A percentile compares a stretch with the other conserved stretches of the same genome.
Conservation (phyloP, 2,797 vertebrate species). For the Pelodytes ibericus region DNA sequence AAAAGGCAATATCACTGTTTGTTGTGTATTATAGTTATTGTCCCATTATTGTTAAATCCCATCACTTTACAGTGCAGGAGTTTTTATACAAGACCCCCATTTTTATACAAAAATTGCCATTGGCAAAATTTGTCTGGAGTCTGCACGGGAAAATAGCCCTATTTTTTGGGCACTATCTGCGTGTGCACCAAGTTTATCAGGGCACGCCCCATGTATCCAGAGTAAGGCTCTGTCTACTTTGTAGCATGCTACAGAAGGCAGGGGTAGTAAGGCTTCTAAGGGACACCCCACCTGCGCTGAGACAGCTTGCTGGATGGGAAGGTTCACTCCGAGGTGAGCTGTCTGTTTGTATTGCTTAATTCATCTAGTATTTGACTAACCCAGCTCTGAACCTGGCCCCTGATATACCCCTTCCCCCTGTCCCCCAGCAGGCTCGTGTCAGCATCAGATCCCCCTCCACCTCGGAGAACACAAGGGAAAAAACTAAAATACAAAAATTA, state of each 20-base stretch:
- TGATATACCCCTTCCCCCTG: slow-evolving; percentile 80
- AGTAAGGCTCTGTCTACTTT: too few relatives aligned
- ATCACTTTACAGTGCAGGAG: too few relatives aligned
- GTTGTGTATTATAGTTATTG: too few relatives aligned
- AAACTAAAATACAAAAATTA: slow-evolving; percentile 45
- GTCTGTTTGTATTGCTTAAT: slow-evolving; percentile 85
- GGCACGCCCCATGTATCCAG: too few relatives aligned
- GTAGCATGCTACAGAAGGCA: slow-evolving; percentile 47
- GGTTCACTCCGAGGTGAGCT: slow-evolving; percentile 81
- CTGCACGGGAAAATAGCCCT: too few relatives aligned
- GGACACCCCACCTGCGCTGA: slow-evolving; percentile 78
- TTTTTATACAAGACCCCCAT: too few relatives aligned
- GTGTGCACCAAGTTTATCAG: too few relatives aligned
- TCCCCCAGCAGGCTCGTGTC: slow-evolving; percentile 71
- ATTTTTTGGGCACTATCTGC: too few relatives aligned
- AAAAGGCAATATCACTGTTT: too few relatives aligned
- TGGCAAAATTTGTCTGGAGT: too few relatives aligned
- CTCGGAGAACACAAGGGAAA: slow-evolving; percentile 33
- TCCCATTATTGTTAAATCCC: too few relatives aligned
- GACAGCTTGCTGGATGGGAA: slow-evolving; percentile 81
- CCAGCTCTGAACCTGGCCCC: slow-evolving; percentile 92
- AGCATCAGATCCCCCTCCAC: slow-evolving; percentile 65
- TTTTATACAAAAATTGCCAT: too few relatives aligned
- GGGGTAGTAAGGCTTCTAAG: slow-evolving; percentile 11
- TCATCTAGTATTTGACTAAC: slow-evolving; percentile 97